Base-by-base conservation (phyloP, 1,140 invertebrate species). In the Calliphora vicina region DNA sequence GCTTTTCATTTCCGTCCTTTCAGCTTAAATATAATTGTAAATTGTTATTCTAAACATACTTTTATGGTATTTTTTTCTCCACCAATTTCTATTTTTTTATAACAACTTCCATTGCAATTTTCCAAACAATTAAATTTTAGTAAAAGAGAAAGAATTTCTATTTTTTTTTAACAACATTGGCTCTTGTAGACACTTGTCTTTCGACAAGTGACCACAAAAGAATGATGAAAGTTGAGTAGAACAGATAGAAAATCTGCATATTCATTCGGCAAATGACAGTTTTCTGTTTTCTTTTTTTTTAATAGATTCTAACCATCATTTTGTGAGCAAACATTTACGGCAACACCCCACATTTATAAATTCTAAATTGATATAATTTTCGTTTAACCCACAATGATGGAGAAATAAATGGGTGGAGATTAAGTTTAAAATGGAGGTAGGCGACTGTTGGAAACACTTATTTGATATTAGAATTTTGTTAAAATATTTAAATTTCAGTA, bases 201-300 rank as follows among this genome's bases (percentile, higher is more conserved):
- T 50, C 13, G 45, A 50, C 25, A 73, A 74, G 27, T 35, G 27
- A 74, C 72, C 72, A 74, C 72, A 35, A 74, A 35, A 74, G n/a
- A 29, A 50, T 74, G 17, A 35, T 35, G 45, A 15, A 50, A 35
- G 10, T 35, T 35, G 35, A 8, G 35, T 5, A 35, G 0, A 10
- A 10, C 4, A 35, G 1, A 50, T 8, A 35, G 26, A 74, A 74
- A 29, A 23, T 29, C 26, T 35, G 27, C 29, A 74, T 27, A 74
- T 74, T 74, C 72, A 74, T 74, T 74, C 4, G 72, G n/a, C 35
- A 35, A 74, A 74, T 74, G 72, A 74, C 72, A 74, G 13, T 74
- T 74, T 74, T 74, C n/a, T n/a, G n/a, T n/a, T 74, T 71, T 23
- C n/a, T 1, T 25, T 4, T 26, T 74, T 35, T 74, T 27, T 35